Percentiles rank a stretch among this genome's conserved stretches.
Conservation (phyloP, 2,888 invertebrate species). For the Neoitamus cyanurus region DNA sequence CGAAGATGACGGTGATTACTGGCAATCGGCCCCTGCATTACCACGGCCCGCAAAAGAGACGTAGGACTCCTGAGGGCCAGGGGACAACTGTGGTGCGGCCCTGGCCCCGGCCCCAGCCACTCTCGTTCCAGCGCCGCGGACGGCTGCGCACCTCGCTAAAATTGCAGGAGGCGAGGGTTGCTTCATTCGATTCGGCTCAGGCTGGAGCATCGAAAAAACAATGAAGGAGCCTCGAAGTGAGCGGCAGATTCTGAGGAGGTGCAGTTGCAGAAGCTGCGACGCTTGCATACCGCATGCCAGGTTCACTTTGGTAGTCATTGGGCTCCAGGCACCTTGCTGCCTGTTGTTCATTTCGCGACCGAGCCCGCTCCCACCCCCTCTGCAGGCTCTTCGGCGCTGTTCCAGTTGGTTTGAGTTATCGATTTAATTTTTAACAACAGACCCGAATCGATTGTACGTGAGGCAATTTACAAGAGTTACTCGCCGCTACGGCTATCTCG, state of each 20-base stretch:
- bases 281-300: slow-evolving; percentile 44
- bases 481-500: neutral
- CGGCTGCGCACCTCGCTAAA: neutral
- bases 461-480: slow-evolving; percentile 50
- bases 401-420: slow-evolving; percentile 49
- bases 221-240: slow-evolving; percentile 38
- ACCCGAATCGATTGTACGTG: slow-evolving; percentile 52
- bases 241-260: slow-evolving; percentile 47
- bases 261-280: slow-evolving; percentile 44
- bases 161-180: slow-evolving; percentile 47
- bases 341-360: slow-evolving; percentile 37
- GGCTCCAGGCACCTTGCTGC: slow-evolving; percentile 45
- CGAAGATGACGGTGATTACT: slow-evolving; percentile 52
- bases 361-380: slow-evolving; percentile 16
- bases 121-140: neutral
- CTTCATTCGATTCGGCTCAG: slow-evolving; percentile 44
- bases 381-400: slow-evolving; percentile 10
- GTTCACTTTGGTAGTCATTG: slow-evolving; percentile 50
- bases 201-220: slow-evolving; percentile 6
- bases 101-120: too few species aligned
- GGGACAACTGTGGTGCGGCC: slow-evolving; percentile 11
- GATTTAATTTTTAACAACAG: slow-evolving; percentile 52
- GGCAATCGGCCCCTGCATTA: slow-evolving; percentile 47
- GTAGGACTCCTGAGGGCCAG: slow-evolving; percentile 13
- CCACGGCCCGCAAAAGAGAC: neutral